Evolutionary conservation across 2,888 invertebrate species (phyloP), one percentile per base, ranked within the genome.

Genomic region (Gortyna flavago): DNA sequence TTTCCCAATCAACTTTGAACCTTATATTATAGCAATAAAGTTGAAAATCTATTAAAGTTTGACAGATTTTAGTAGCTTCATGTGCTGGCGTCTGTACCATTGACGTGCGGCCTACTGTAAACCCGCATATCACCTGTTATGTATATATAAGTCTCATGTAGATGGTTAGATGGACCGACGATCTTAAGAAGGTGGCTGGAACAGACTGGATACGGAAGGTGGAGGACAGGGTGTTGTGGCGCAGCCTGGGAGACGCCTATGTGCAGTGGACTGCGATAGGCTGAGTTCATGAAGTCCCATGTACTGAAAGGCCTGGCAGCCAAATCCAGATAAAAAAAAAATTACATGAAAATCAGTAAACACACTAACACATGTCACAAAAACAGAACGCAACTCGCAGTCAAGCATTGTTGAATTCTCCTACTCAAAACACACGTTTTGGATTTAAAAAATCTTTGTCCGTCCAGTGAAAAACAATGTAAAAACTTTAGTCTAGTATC

Each of bases 401-500:
- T 38, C 51, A 44, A 72, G 32, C 44, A 62, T 62, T 38, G 62
- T 80, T 75, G 44, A 64, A 64, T 65, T 61, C 3, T 16, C 41
- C 21, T 29, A 61, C 51, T 13, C 25, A 25, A 67, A 41, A 75
- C 13, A 48, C 54, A 75, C 38, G 54, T 61, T 83, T 66, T 41
- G 41, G 69, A 73, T 69, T 67, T 16, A 44, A 68, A 72, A 75
- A 85, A 66, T 65, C 64, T 54, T 38, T 21, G 41, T 32, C 48
- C 38, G 38, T 71, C 65, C 62, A 65, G 21, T 25, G 38, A 51
- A 82, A 85, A 83, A 80, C 35, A 72, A 72, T 72, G 64, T 76
- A 54, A 76, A 85, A 85, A 76, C 38, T 72, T 76, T 62, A 54
- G 64, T 76, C n/a, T 75, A 71, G 84, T 76, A 69, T 79, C 69